Conservation (phyloP, 2,113 vertebrate species). For the Phalacrocorax brasilianus region DNA sequence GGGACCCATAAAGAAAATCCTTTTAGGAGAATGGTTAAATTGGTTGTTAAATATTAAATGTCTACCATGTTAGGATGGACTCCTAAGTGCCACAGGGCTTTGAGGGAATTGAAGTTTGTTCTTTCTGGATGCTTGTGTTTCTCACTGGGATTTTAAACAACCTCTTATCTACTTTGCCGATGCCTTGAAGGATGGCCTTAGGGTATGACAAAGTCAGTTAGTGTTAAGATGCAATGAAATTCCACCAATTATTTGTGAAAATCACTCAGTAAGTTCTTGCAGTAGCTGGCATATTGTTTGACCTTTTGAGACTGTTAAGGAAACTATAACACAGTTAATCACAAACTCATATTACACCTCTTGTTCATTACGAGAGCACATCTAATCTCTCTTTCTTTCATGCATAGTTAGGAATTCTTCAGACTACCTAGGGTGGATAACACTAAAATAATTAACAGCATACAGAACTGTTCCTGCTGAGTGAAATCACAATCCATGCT, state of each 20-base stretch:
- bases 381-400: not conserved
- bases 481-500: not conserved
- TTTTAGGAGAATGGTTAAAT: not conserved
- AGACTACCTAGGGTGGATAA: not conserved
- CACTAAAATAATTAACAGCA: not conserved
- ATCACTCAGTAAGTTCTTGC: not conserved
- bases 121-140: not conserved
- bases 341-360: not conserved
- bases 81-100: not conserved
- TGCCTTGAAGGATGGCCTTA: not conserved
- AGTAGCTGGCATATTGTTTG: not conserved
- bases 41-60: slow-evolving; percentile 13
- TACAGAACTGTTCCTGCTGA: not conserved
- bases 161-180: not conserved
- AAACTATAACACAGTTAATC: not conserved
- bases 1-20: not conserved
- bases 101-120: slow-evolving; percentile 1
- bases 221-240: not conserved
- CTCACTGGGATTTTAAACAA: not conserved
- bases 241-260: slow-evolving; percentile 20
- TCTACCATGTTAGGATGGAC: not conserved
- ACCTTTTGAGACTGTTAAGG: not conserved
- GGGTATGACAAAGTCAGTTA: slow-evolving; percentile 7
- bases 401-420: not conserved
- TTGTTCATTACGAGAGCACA: not conserved